These are phyloP conservation scores for Caenorhabditis afra DNA, from an alignment of 2,888 invertebrate species.

Conservation along the genomic window DNA sequence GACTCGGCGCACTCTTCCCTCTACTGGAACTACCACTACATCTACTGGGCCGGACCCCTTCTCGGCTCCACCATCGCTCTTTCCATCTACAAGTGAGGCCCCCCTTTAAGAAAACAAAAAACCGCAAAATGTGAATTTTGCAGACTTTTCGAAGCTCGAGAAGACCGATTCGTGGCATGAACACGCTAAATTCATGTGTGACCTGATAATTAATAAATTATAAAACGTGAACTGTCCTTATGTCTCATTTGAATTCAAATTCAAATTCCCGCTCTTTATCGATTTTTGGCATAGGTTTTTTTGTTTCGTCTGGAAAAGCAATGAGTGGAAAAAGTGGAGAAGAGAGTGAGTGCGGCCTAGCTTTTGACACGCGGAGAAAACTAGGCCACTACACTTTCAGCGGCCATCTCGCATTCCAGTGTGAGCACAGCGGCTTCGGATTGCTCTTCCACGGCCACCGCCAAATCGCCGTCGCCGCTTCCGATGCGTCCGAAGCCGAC, in stretches of 20 bases:
- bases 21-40: constrained; percentile 77
- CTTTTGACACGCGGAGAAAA: too few species aligned
- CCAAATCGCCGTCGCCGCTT: not conserved
- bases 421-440: not conserved
- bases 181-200: constrained; percentile 47
- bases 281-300: too few species aligned
- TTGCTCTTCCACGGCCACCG: too few species aligned
- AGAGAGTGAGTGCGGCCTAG: too few species aligned
- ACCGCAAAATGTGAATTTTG: constrained; percentile 25
- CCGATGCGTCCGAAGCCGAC: constrained; percentile 5
- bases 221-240: too few species aligned
- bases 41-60: constrained; percentile 81
- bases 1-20: not conserved
- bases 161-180: constrained; percentile 63
- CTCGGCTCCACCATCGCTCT: constrained; percentile 79
- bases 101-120: too few species aligned
- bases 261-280: too few species aligned
- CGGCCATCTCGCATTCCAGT: constrained; percentile 39
- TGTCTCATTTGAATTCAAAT: too few species aligned
- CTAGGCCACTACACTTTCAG: constrained; percentile 10
- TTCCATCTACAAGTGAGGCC: constrained; percentile 73
- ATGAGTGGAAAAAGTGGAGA: too few species aligned
- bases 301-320: too few species aligned
- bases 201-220: too few species aligned
- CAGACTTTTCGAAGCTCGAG: constrained; percentile 70